Conservation (phyloP, 2,113 vertebrate genomes). For the Theristicus caerulescens region DNA sequence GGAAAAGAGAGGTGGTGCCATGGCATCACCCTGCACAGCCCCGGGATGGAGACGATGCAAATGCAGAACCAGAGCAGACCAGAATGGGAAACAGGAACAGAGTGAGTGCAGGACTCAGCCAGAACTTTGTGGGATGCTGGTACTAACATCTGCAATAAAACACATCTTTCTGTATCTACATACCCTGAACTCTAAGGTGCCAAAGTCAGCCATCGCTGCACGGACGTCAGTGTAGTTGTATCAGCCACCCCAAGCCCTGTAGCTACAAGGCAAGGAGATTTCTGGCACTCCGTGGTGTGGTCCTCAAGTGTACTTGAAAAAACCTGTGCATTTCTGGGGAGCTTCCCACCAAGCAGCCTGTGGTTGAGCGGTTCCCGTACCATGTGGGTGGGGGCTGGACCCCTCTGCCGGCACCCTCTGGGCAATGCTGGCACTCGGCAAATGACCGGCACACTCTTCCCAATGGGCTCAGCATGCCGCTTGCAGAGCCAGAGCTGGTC, state of each 20-base stretch:
- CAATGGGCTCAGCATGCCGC: fast-evolving
- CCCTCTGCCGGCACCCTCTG: background rate
- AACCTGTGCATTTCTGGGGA: background rate
- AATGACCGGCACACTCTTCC: background rate
- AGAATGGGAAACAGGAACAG: background rate
- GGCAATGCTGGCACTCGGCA: background rate
- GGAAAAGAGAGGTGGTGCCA: background rate
- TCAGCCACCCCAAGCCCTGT: background rate
- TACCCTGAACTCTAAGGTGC: background rate
- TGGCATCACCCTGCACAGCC: background rate
- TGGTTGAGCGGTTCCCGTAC: fast-evolving
- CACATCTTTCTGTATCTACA: background rate
- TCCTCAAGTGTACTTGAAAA: background rate
- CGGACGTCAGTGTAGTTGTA: fast-evolving
- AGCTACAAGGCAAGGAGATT: background rate
- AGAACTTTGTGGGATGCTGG: background rate
- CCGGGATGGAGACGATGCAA: fast-evolving
- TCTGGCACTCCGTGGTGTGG: background rate
- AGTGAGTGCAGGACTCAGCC: background rate
- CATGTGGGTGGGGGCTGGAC: fast-evolving
- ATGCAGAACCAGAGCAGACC: background rate
- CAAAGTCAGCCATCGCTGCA: background rate
- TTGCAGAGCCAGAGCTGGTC: background rate
- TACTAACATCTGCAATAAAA: background rate
- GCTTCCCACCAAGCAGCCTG: background rate